phyloP scores from a whole-genome alignment of 2,888 invertebrate genomes.

The Agrochola litura region DNA sequence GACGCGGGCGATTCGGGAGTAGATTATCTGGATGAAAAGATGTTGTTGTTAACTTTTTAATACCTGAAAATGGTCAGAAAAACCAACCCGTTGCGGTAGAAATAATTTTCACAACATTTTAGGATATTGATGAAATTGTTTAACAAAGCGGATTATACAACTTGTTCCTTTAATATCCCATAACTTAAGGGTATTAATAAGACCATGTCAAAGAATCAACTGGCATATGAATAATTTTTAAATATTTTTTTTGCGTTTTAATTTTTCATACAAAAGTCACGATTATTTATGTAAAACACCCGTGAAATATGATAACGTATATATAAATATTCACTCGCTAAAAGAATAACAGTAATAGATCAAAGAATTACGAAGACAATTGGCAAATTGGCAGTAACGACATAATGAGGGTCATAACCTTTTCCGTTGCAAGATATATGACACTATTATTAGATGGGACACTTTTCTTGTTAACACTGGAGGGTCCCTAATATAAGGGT shows the following conservation, averaged over 20 bases:
- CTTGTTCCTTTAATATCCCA: too few species aligned
- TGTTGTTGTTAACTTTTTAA: too few species aligned
- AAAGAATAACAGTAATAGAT: slow-evolving; percentile 48
- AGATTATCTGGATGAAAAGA: slow-evolving; percentile 91
- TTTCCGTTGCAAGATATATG: slow-evolving; percentile 21
- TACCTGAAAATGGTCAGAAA: too few species aligned
- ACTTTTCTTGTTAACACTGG: slow-evolving; percentile 55
- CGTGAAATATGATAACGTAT: too few species aligned
- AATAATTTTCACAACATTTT: not conserved
- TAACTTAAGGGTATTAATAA: too few species aligned
- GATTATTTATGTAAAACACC: too few species aligned
- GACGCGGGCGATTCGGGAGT: slow-evolving; percentile 97
- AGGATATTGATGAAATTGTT: not conserved
- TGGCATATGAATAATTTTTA: too few species aligned
- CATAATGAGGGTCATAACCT: slow-evolving; percentile 41
- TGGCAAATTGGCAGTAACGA: slow-evolving; percentile 41
- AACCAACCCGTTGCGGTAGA: too few species aligned
- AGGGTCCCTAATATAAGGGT: slow-evolving; percentile 43
- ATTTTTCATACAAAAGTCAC: too few species aligned
- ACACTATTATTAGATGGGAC: slow-evolving; percentile 34
- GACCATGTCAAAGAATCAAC: too few species aligned
- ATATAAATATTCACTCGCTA: not conserved
- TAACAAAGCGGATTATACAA: not conserved
- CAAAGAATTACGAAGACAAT: slow-evolving; percentile 50
- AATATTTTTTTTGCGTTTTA: too few species aligned